phyloP scores from a whole-genome alignment of 2,113 vertebrate species.

The Oreocharis arfaki region DNA sequence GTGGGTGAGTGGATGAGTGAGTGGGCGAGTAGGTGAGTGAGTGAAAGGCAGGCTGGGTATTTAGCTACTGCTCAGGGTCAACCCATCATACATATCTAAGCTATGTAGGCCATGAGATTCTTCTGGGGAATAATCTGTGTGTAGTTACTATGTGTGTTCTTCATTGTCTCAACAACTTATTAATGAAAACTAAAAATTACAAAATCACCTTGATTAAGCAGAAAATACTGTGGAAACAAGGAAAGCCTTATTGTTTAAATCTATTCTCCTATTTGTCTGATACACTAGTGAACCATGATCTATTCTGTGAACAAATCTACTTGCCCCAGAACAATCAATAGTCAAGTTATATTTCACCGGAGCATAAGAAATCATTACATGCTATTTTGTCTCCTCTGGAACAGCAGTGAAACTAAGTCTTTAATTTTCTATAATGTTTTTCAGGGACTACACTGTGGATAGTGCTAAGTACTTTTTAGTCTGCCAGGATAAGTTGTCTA shows the following conservation, averaged over 20 bases:
- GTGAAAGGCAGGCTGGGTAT: not conserved
- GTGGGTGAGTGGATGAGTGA: not conserved
- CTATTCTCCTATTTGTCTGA: not conserved
- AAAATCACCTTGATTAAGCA: not conserved
- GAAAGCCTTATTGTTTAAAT: not conserved
- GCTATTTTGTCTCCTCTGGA: not conserved
- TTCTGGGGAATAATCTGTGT: not conserved
- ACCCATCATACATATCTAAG: not conserved
- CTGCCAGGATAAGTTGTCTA: not conserved
- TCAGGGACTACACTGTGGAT: not conserved
- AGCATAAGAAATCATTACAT: not conserved
- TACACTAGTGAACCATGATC: not conserved
- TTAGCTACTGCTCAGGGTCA: not conserved
- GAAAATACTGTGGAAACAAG: not conserved
- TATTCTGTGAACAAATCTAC: not conserved
- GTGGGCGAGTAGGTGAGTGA: not conserved
- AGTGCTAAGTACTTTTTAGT: not conserved
- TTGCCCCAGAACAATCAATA: not conserved
- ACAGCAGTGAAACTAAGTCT: not conserved
- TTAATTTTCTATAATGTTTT: not conserved
- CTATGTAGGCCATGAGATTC: not conserved
- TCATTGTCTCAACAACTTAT: not conserved
- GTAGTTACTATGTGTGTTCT: not conserved
- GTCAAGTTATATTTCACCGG: not conserved
- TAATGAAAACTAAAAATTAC: not conserved